Base-by-base conservation (phyloP, 2,797 vertebrate genomes). In the Micrastur ruficollis region DNA sequence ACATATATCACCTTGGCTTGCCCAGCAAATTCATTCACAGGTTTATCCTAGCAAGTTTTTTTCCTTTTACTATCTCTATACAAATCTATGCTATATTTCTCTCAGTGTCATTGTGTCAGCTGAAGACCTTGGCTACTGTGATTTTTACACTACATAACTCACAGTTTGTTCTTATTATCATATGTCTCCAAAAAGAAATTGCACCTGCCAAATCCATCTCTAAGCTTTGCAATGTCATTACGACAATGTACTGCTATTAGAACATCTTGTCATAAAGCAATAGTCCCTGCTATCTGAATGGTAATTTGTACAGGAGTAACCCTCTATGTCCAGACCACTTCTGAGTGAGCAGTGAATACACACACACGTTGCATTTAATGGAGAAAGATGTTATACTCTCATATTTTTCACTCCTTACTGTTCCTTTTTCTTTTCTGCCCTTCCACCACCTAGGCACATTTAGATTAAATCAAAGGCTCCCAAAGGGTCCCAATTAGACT, bases 201-300 rank as follows among this genome's bases (percentile, higher is more conserved):
- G 32, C 63, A 84, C 71, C 73, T 97, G 81, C 67, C 82, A 95
- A 86, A 96, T 58, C 29, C 38, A 52, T 94, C 76, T 53, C 84
- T 71, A 46, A 63, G 61, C 9, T 83, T 95, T 96, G 71, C 62
- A 79, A 15, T 87, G 84, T 91, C 90, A 82, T 90, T 94, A 74
- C 66, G 63, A 95, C 89, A 94, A 74, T 73, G 40, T 40, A 65
- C 26, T 67, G 47, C 67, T 82, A 63, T 90, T 81, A 71, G 47
- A 89, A 56, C 55, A 75, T 56, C 87, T 78, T 94, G 55, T 89
- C 71, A 83, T 58, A 75, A 81, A 91, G 50, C 70, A 36, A 61
- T 12, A 76, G 19, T 32, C 26, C 73, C 61, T 95, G 76, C 67
- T 90, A 56, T 53, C 65, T 40, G 81, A 83, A 67, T 63, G 59